Evolutionary conservation across 2,797 vertebrate genomes (phyloP), one percentile per base, ranked within the genome.

Genomic region (Sebastiscus tertius): DNA sequence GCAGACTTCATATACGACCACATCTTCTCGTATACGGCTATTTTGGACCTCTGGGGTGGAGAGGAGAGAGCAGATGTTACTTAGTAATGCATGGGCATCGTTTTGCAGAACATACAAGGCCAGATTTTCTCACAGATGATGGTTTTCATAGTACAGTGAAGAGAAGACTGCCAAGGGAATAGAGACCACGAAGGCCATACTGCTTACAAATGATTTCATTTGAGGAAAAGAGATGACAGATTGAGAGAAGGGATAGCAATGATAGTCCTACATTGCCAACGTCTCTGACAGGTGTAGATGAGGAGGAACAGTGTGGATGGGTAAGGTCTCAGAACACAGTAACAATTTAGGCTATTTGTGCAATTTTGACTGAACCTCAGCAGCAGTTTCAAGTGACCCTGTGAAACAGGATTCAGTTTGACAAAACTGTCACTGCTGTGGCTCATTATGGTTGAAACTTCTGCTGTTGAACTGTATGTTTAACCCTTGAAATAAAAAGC

Each of bases 1-100:
- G 98, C 98, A 1, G 98, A 99, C 92, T 98, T 98, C 99, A 99
- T 99, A 88, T 99, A 99, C 72, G 97, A 98, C 98, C 98, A 99
- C 98, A 99, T 99, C 96, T 99, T 99, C 96, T 99, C 98, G 31
- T 99, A 99, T 10, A 99, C 98, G 34, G 98, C 98, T 91, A 99
- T 99, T 97, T 99, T 99, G 92, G 98, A 99, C 94, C 98, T 97
- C 98, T 99, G 96, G 71, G 59, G 29, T 60, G 59, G 49, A 62
- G 34, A 60, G 20, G 73, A 85, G 54, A 85, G 64, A 87, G 65
- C 5, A 65, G 75, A 55, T 70, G 69, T 80, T 67, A 74, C 67
- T 61, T 55, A 33, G 52, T 6, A 69, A 81, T 54, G 24, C 69
- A 39, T 9, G 0, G 29, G 16, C 26, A 58, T 55, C 6, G 7